phyloP scores from a whole-genome alignment of 2,113 vertebrate species.

The Hippoglossus stenolepis region DNA sequence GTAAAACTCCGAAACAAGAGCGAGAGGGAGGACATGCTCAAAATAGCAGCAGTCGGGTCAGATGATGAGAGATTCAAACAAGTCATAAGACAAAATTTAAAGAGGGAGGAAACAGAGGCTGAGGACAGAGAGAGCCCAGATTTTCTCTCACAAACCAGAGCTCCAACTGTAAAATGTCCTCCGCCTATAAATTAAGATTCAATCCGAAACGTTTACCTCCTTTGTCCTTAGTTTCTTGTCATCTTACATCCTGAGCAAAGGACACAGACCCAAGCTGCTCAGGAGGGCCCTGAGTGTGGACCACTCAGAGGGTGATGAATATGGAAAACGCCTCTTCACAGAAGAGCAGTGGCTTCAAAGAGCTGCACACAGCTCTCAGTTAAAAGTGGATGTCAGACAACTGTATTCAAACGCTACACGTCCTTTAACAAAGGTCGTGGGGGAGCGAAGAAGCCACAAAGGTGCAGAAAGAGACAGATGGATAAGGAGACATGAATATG shows the following conservation, averaged over 20 bases:
- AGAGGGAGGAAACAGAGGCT: constrained; percentile 1
- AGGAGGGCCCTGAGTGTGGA: constrained; percentile 21
- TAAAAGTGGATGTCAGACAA: too few species aligned
- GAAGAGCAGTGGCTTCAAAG: constrained; percentile 34
- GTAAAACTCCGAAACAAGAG: constrained; percentile 35
- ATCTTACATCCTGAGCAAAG: constrained; percentile 15
- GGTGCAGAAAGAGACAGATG: too few species aligned
- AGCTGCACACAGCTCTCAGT: background rate
- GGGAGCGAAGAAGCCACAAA: too few species aligned
- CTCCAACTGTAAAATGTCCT: background rate
- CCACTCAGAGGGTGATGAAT: constrained; percentile 43
- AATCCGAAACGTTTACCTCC: constrained; percentile 11
- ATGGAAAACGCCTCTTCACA: constrained; percentile 42
- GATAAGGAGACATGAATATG: too few species aligned
- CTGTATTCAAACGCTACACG: too few species aligned
- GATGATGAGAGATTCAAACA: constrained; percentile 44
- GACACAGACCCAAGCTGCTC: constrained; percentile 38
- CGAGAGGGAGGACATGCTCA: constrained; percentile 21
- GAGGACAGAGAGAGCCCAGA: too few species aligned
- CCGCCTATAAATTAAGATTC: constrained; percentile 31
- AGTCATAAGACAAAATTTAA: constrained; percentile 23
- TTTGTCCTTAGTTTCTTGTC: constrained; percentile 40
- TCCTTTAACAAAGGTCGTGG: too few species aligned
- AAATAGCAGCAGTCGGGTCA: constrained; percentile 54
- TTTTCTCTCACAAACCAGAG: background rate